Conservation (phyloP, 2,888 invertebrate genomes). For the Drosophila pegasa region DNA sequence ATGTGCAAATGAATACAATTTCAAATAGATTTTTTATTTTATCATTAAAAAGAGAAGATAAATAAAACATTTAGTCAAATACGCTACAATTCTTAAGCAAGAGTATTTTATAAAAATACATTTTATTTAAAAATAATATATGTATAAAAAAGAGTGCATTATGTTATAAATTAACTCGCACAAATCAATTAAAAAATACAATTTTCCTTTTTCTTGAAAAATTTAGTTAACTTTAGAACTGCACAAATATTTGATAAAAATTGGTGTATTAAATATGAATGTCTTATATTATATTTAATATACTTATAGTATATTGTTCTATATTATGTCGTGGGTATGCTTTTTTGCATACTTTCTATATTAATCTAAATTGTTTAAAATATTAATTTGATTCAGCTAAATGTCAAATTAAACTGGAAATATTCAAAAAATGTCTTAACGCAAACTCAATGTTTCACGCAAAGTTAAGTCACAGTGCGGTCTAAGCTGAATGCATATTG, state of each 20-base stretch:
- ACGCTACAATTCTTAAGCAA: not conserved
- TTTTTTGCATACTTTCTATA: no score
- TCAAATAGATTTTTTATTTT: slow-evolving; percentile 16
- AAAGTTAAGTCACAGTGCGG: slow-evolving; percentile 38
- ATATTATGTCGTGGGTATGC: no score
- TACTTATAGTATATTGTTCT: not conserved
- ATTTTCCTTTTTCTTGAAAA: not conserved
- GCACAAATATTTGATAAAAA: not conserved
- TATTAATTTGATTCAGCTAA: slow-evolving; percentile 30
- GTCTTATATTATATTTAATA: not conserved
- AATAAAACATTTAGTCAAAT: not conserved
- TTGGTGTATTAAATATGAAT: no score
- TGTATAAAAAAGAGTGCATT: no score
- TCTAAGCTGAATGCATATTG: slow-evolving; percentile 54
- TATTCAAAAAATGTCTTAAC: slow-evolving; percentile 22
- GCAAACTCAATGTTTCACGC: slow-evolving; percentile 9
- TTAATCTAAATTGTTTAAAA: not conserved
- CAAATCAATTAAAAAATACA: not conserved
- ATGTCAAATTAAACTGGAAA: slow-evolving; percentile 20
- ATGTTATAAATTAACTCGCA: not conserved
- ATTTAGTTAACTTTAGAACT: not conserved
- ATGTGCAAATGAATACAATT: slow-evolving; percentile 52
- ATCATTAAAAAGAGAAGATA: not conserved
- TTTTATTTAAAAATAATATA: no score
- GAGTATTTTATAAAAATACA: not conserved